Evolutionary conservation across 1,140 invertebrate genomes (phyloP), one percentile per base, ranked within the genome.

Genomic region (Camponotus pennsylvanicus): DNA sequence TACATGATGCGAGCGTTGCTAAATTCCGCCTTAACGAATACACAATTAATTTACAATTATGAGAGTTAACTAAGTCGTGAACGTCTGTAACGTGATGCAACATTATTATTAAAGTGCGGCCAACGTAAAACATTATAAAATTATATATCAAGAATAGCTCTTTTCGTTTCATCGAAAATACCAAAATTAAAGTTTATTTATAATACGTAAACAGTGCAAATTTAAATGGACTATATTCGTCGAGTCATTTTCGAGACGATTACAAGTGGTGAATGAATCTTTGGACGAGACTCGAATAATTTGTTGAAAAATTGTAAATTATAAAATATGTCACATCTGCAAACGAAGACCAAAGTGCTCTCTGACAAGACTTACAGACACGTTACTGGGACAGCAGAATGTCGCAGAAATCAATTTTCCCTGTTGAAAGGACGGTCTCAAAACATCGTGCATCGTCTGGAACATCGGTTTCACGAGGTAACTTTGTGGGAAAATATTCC

Each of bases 401-500:
- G 88, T 86, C 90, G 92, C 75, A 92, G 92, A 73, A 91, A 93
- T 86, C 93, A 94, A 69, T 93, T 95, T 61, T 87, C 92, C 18
- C 87, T 94, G 63, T 88, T 94, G 76, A 92, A 91, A 87, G 92
- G 92, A 73, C 91, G 92, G 84, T 90, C 91, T 66, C 93, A 93
- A 76, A 92, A 92, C 86, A 91, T 93, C 85, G 92, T 91, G 67
- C 91, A 90, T 57, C 93, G 90, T 69, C 89, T 92, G 63, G 93
- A 94, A 73, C 93, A 95, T 82, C 92, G 93, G 61, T 80, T 94
- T n/a, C 92, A 94, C 69, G 94, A 95, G 94, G 94, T 95, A 95
- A 92, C 63, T 84, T 78, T 40, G n/a, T 21, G 42, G 55, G 21
- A 61, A 5, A 75, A 49, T 75, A 73, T 73, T 42, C 18, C 8